Percentiles rank a stretch among this genome's conserved stretches.
These are phyloP conservation scores for Drosophila kanapiae DNA, from an alignment of 1,140 invertebrate species.

Conservation along the genomic window DNA sequence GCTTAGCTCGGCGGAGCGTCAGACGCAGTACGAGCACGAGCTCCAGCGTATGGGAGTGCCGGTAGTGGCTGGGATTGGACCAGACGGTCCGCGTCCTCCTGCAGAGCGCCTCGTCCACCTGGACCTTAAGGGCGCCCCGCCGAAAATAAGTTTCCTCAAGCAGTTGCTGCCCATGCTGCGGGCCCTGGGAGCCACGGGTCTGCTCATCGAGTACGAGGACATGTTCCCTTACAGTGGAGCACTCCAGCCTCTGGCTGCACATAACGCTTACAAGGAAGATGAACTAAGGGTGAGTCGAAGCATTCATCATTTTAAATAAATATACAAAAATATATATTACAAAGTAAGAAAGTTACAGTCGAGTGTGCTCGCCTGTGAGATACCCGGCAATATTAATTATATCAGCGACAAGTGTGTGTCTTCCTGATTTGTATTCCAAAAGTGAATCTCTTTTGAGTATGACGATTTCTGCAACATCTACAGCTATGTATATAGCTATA, in stretches of 20 bases:
- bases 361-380: no score
- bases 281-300: constrained; percentile 65
- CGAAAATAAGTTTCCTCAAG: constrained; percentile 88
- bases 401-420: no score
- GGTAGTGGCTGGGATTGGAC: constrained; percentile 75
- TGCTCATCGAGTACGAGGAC: constrained; percentile 98
- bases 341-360: no score
- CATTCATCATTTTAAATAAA: neutral
- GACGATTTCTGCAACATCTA: no score
- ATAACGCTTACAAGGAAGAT: constrained; percentile 90
- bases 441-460: no score
- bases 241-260: constrained; percentile 89
- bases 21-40: constrained; percentile 81
- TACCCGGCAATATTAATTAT: no score
- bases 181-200: constrained; percentile 92
- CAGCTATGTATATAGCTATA: no score
- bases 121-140: constrained; percentile 96
- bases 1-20: constrained; percentile 75
- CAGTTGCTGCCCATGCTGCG: constrained; percentile 91
- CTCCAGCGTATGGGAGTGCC: constrained; percentile 83
- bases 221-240: constrained; percentile 96
- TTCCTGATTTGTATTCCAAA: no score
- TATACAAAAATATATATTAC: neutral
- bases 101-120: constrained; percentile 90
- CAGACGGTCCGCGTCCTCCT: constrained; percentile 78